Evolutionary conservation across 2,888 invertebrate genomes (phyloP), one percentile per base, ranked within the genome.

Genomic region (Lasioglossum figueresi): DNA sequence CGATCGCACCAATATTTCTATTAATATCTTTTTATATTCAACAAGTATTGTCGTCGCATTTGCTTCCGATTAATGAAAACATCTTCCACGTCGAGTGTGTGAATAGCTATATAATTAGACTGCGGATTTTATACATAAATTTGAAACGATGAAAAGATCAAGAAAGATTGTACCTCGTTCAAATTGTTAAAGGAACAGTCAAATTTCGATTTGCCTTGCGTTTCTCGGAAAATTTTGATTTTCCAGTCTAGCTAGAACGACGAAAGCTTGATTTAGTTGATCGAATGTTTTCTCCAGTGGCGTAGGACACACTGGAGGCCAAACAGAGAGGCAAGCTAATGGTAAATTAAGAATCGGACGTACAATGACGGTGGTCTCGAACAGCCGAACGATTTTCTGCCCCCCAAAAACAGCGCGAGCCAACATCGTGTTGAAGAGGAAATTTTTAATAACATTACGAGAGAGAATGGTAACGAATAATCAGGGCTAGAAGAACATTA

Each of bases 261-360:
- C n/a, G n/a, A 52, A 52, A 23, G 10, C 10, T 52, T n/a, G 52
- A 52, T 52, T 23, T n/a, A n/a, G 10, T 52, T 52, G 63, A 63
- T 63, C 63, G 63, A 31, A 63, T 31, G 31, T 16, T 31, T 63
- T 31, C 16, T 31, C 63, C 63, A 6, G n/a, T 63, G 31, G 63
- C 31, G 16, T 31, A 5, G 27, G 23, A 68, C 34, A 37, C 66
- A 16, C 34, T 31, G 31, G 37, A 23, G 19, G 40, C 40, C 68
- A 68, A 68, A 68, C 40, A 68, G n/a, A 37, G 68, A 37, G n/a
- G 40, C n/a, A 68, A 37, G 40, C 40, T 19, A 10, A 68, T 68
- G 23, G 37, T 68, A 40, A 68, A 68, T 37, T 68, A 68, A 34
- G 4, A 68, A 68, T 40, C 68, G 68, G 68, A 68, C 68, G 40